Evolutionary conservation across 2,113 vertebrate species (phyloP), one percentile per base, ranked within the genome.

Genomic region (Myxocyprinus asiaticus): DNA sequence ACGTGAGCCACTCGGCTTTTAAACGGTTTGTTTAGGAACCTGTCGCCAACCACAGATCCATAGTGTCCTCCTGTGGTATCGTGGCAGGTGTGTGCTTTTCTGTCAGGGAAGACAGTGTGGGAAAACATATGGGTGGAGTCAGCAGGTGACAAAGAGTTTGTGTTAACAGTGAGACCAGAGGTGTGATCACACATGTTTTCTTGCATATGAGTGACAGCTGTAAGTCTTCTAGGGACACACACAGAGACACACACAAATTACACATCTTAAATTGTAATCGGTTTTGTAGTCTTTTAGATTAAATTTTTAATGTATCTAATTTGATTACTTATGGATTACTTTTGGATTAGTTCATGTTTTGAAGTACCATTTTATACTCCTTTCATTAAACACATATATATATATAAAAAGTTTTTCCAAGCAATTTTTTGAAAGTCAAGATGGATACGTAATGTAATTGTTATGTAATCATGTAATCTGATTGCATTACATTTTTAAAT

Each of bases 171-270:
- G 3, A 33, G 22, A 33, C 22, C 22, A 33, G 22, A 33, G 22
- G 22, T 43, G 9, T 55, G 53, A n/a, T 81, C 11, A 10, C 17
- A 47, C 66, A 45, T 50, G 45, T 33, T 33, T 33, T 33, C 22
- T 33, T 33, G 22, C 22, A 33, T 33, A 33, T 67, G 59, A 76
- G n/a, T 56, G 76, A 76, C 81, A 78, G 75, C 61, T 82, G 67
- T 77, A 76, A 65, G 14, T 65, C 73, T 51, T 47, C 9, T 42
- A n/a, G 10, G 48, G 5, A 51, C 15, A 15, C 2, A 17, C 17
- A 15, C 59, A 0, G 66, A 45, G 73, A 59, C 72, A 58, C 59
- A 44, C 42, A 5, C 55, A 59, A 58, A 44, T n/a, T 7, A 15
- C 15, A 3, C 67, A 76, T 65, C 73, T 48, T 33, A 33, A 33